Percentiles rank a stretch among this genome's conserved stretches.
phyloP scores from a whole-genome alignment of 2,797 vertebrate species.

The Eurystomus glaucurus region DNA sequence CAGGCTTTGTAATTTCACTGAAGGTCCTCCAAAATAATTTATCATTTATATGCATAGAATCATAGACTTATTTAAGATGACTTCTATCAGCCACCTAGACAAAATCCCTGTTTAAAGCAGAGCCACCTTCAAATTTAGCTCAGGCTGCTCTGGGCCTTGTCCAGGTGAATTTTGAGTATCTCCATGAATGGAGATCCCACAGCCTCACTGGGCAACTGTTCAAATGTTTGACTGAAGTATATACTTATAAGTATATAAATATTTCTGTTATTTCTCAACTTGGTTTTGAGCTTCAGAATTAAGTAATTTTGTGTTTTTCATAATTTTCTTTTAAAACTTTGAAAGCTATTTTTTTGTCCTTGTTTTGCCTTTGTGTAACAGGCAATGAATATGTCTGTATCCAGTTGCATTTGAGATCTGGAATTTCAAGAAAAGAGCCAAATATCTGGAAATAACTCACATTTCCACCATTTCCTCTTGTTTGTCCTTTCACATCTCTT shows the following conservation, averaged over 20 bases:
- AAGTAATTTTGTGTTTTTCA: not conserved
- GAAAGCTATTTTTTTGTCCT: not conserved
- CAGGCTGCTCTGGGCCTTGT: not conserved
- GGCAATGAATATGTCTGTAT: not conserved
- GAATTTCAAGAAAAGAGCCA: not conserved
- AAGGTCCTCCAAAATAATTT: not conserved
- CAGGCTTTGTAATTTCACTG: not conserved
- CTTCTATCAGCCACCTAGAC: not conserved
- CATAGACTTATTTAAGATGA: not conserved
- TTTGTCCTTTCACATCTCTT: not conserved
- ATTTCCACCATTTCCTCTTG: not conserved
- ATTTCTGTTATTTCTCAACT: not conserved
- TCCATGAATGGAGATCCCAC: not conserved
- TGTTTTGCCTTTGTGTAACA: not conserved
- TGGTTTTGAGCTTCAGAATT: not conserved
- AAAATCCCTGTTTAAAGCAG: not conserved
- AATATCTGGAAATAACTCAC: not conserved
- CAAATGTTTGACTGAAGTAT: not conserved
- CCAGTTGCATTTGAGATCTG: not conserved
- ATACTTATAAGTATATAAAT: not conserved
- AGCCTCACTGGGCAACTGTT: not conserved
- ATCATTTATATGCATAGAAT: not conserved
- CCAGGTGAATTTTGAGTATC: not conserved
- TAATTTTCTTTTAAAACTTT: not conserved
- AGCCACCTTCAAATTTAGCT: not conserved